A percentile compares a stretch with the other conserved stretches of the same genome.
phyloP scores from a whole-genome alignment of 2,888 invertebrate genomes.

The Amorpha juglandis region DNA sequence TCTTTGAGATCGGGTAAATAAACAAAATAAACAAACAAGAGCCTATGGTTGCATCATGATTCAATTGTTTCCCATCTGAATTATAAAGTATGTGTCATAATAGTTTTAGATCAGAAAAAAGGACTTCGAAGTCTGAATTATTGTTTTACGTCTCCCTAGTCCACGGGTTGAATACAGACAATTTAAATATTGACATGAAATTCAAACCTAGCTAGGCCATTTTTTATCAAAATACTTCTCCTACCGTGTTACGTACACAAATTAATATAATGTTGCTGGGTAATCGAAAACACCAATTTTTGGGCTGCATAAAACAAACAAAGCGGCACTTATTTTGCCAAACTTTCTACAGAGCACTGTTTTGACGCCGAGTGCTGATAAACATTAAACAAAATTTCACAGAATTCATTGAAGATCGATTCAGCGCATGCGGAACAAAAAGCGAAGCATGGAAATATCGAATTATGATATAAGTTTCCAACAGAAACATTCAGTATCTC shows the following conservation, averaged over 20 bases:
- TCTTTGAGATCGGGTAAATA: background rate
- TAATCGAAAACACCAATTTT: background rate
- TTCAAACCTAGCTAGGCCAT: too few species aligned
- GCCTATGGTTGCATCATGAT: background rate
- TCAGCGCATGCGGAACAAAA: background rate
- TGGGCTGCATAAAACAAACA: background rate
- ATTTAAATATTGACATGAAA: too few species aligned
- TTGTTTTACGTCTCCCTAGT: background rate
- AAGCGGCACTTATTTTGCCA: too few species aligned
- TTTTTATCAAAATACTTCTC: too few species aligned
- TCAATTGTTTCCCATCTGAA: background rate
- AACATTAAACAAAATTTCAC: background rate
- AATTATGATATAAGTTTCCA: slow-evolving; percentile 4
- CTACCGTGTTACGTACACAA: too few species aligned
- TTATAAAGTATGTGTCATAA: background rate
- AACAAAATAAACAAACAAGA: background rate
- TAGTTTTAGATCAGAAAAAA: background rate
- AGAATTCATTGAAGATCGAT: background rate
- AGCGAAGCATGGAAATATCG: background rate
- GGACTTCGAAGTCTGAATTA: background rate
- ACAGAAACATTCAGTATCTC: background rate
- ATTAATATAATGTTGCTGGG: too few species aligned
- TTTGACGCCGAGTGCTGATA: background rate
- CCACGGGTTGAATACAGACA: too few species aligned
- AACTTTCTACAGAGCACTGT: slow-evolving; percentile 4